Evolutionary conservation across 2,113 vertebrate genomes (phyloP), one percentile per base, ranked within the genome.

Genomic region (Cranoglanis bouderius): DNA sequence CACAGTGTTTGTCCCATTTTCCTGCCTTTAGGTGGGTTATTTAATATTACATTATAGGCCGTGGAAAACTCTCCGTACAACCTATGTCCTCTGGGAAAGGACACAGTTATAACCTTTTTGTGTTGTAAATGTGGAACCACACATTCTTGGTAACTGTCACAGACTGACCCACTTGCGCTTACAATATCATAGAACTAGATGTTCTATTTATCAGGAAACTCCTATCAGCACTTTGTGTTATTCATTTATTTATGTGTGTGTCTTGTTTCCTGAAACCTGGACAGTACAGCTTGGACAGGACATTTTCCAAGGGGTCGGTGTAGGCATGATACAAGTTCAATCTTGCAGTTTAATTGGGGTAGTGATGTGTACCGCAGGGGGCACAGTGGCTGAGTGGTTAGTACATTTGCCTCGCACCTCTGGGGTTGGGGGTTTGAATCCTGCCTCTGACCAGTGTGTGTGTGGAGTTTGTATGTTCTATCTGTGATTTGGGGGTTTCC

Each of bases 1-100:
- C 63, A 51, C 57, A 55, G 90, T 63, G 57, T 85, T 75, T 72
- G 72, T 82, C 84, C 90, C 61, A 82, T 82, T 88, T 88, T 87
- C 77, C 57, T 86, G 78, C 72, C 70, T 85, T 51, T 75, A 82
- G 43, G 57, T 75, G 35, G 65, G 87, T 65, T 82, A 24, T 38
- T 55, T 40, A 49, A 24, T 84, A 38, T 85, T 35, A 5, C 7
- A 78, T 88, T 85, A 12, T 49, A 53, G 14, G 51, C 32, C 53
- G 77, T 32, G 53, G 8, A 59, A 51, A 43, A 49, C 65, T 32
- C 61, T 87, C 6, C 53, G 12, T 43, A 29, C n/a, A 38, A 46
- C 51, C 70, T 80, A 67, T 57, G 8, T 80, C 40, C 1, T 9
- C 35, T 83, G 24, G 46, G 32, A 72, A 70, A 35, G 55, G 29